A percentile compares a stretch with the other conserved stretches of the same genome.
phyloP scores from a whole-genome alignment of 2,888 invertebrate genomes.

The Stenichneumon culpator region DNA sequence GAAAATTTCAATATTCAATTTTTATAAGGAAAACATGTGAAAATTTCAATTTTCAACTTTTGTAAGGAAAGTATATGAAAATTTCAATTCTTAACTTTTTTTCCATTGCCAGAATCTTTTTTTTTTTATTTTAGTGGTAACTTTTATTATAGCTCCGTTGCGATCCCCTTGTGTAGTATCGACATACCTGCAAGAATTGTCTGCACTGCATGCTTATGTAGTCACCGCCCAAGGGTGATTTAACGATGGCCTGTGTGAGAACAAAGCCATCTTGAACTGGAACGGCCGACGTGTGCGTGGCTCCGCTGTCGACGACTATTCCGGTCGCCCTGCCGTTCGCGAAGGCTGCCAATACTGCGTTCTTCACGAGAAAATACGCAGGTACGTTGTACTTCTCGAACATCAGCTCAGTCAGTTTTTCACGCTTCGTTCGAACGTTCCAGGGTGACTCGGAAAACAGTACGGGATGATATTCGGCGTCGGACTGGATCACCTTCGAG shows the following conservation, averaged over 20 bases:
- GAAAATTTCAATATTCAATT: no score
- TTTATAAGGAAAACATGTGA: no score
- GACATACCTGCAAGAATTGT: constrained; percentile 87
- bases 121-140: background rate
- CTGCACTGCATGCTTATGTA: constrained; percentile 93
- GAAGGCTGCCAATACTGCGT: constrained; percentile 98
- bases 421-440: constrained; percentile 96
- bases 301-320: constrained; percentile 97
- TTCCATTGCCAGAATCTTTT: background rate
- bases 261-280: constrained; percentile 99
- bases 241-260: constrained; percentile 96
- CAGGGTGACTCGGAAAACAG: constrained; percentile 99
- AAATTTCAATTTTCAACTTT: no score
- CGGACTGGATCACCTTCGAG: constrained; percentile 96
- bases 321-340: constrained; percentile 97
- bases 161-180: background rate
- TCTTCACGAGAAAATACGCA: constrained; percentile 99
- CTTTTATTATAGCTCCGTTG: background rate
- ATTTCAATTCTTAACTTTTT: background rate
- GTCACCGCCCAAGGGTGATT: constrained; percentile 98
- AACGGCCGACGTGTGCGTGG: constrained; percentile 98
- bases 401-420: constrained; percentile 98
- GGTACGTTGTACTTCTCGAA: constrained; percentile 99
- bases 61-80: no score
- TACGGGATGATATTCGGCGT: constrained; percentile 98